Evolutionary conservation across 2,797 vertebrate genomes (phyloP).

Genomic region (Dallia pectoralis): DNA sequence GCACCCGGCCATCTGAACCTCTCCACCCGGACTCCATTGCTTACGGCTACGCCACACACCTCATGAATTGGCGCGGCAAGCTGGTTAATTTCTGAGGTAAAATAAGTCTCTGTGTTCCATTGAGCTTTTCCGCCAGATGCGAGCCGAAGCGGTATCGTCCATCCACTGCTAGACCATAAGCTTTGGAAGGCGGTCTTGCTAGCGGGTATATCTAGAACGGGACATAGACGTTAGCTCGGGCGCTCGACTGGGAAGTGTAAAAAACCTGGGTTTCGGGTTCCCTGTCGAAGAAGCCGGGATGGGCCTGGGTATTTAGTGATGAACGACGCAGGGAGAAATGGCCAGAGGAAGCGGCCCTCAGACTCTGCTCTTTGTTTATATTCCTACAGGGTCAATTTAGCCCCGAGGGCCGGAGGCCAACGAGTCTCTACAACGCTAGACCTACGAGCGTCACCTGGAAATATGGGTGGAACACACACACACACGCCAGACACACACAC

Average conservation of each 20-base stretch:
- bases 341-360: slow-evolving; percentile 67
- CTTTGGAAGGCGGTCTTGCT: not conserved
- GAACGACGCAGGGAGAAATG: slow-evolving; percentile 37
- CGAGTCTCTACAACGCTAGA: slow-evolving; percentile 64
- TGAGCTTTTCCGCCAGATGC: not conserved
- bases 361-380: slow-evolving; percentile 80
- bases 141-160: not conserved
- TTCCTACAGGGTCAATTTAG: slow-evolving; percentile 78
- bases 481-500: slow-evolving; percentile 17
- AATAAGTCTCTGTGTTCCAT: slow-evolving; percentile 1
- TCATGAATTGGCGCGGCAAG: slow-evolving; percentile 69
- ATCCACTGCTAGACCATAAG: not conserved
- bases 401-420: slow-evolving; percentile 55
- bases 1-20: slow-evolving; percentile 72
- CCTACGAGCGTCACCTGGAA: slow-evolving; percentile 64
- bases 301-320: slow-evolving; percentile 36
- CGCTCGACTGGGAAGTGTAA: not conserved
- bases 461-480: slow-evolving; percentile 64
- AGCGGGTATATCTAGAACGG: slow-evolving; percentile 5
- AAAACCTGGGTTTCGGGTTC: slow-evolving; percentile 36
- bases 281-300: not conserved
- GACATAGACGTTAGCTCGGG: not conserved
- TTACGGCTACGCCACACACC: slow-evolving; percentile 67
- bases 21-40: slow-evolving; percentile 68
- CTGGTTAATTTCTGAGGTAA: slow-evolving; percentile 16